A percentile compares a stretch with the other conserved stretches of the same genome.
Evolutionary conservation across 2,113 vertebrate genomes (phyloP).

Genomic region (Pachyramphus minor): DNA sequence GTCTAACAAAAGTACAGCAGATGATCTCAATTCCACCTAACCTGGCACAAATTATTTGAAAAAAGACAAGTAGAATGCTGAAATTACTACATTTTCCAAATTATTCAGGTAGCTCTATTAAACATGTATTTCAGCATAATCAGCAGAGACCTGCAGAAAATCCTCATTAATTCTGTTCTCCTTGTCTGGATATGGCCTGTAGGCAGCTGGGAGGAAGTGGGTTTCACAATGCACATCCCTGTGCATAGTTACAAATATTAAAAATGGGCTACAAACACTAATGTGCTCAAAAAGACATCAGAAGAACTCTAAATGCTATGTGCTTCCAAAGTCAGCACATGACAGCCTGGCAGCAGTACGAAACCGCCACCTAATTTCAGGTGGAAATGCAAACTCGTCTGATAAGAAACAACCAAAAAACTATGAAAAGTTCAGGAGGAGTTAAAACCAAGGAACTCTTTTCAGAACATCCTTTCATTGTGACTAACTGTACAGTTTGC

Average conservation of each 20-base stretch:
- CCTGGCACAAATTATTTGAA: neutral
- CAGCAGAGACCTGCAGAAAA: neutral
- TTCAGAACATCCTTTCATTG: neutral
- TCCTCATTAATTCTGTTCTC: neutral
- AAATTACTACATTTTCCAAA: neutral
- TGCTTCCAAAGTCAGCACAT: neutral
- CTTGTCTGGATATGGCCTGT: neutral
- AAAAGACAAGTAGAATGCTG: neutral
- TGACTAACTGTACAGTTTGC: neutral
- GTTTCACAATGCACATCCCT: neutral
- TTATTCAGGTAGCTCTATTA: neutral
- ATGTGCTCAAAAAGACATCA: neutral
- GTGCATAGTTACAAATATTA: neutral
- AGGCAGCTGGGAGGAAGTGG: neutral
- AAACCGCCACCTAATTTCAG: neutral
- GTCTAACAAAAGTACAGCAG: neutral
- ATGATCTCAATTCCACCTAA: neutral
- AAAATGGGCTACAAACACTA: neutral
- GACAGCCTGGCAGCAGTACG: neutral
- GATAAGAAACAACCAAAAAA: neutral
- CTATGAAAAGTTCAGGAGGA: neutral
- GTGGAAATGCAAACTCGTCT: neutral
- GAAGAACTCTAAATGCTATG: neutral
- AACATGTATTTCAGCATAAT: neutral
- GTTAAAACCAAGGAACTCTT: neutral